phyloP scores from a whole-genome alignment of 2,113 vertebrate species.

The Stegastes partitus region DNA sequence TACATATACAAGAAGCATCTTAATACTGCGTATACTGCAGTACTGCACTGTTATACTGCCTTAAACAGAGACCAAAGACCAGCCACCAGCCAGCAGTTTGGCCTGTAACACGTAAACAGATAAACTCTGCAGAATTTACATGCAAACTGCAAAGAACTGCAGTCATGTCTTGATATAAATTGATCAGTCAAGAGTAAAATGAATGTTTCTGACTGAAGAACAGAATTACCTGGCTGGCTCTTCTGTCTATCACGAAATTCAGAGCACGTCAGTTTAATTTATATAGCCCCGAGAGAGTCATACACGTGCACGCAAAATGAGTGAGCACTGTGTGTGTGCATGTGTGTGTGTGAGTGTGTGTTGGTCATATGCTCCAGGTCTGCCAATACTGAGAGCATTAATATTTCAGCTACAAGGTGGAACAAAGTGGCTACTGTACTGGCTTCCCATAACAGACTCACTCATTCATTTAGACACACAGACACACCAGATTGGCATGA shows the following conservation, averaged over 20 bases:
- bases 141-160: background rate
- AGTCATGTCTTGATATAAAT: constrained; percentile 5
- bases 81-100: too few relatives aligned
- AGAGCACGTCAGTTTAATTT: constrained; percentile 10
- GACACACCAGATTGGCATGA: constrained; percentile 39
- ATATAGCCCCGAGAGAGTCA: background rate
- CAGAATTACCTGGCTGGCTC: constrained; percentile 16
- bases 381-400: constrained; percentile 62
- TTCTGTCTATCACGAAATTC: constrained; percentile 10
- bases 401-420: constrained; percentile 75
- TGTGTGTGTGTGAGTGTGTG: constrained; percentile 9
- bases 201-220: constrained; percentile 4
- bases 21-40: too few relatives aligned
- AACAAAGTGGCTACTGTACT: constrained; percentile 69
- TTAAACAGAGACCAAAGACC: too few relatives aligned
- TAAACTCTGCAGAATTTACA: background rate
- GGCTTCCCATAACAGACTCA: constrained; percentile 65
- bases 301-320: background rate
- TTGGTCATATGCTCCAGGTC: constrained; percentile 12
- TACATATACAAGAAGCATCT: too few relatives aligned
- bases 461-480: constrained; percentile 60
- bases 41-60: too few relatives aligned
- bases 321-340: background rate
- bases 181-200: constrained; percentile 22
- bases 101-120: too few relatives aligned